Conservation (phyloP, 2,888 invertebrate genomes). For the Unio pictorum region DNA sequence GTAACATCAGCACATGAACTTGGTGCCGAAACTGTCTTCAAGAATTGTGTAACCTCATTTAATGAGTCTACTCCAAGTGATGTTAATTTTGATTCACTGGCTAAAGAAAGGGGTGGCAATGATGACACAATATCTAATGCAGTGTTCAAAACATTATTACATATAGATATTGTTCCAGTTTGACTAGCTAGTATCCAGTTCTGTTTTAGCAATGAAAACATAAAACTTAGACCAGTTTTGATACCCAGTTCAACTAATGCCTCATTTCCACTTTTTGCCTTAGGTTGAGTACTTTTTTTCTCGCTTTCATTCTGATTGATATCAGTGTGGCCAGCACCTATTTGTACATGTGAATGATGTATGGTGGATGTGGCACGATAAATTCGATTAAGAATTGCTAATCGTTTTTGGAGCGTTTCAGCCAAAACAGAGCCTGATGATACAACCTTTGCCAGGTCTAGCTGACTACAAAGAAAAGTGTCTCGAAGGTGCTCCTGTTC, state of each 20-base stretch:
- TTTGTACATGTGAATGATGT: constrained; percentile 71
- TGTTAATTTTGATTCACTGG: constrained; percentile 77
- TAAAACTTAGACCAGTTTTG: constrained; percentile 76
- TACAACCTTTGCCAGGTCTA: constrained; percentile 75
- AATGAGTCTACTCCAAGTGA: constrained; percentile 72
- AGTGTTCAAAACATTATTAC: constrained; percentile 77
- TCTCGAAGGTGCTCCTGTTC: constrained; percentile 76
- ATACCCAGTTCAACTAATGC: constrained; percentile 78
- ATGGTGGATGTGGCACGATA: constrained; percentile 76
- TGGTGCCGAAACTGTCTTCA: constrained; percentile 75
- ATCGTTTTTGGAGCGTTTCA: constrained; percentile 74
- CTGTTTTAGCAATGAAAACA: constrained; percentile 77
- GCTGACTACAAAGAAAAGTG: constrained; percentile 74
- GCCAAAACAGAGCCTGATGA: constrained; percentile 77
- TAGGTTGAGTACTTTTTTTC: constrained; percentile 18
- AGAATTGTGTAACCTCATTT: constrained; percentile 73
- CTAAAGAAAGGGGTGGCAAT: constrained; percentile 77
- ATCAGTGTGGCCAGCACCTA: background rate
- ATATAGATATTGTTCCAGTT: constrained; percentile 72
- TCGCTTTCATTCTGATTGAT: constrained; percentile 2
- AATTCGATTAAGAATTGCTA: constrained; percentile 76
- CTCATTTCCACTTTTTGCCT: constrained; percentile 64
- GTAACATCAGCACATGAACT: constrained; percentile 74
- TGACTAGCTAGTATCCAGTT: constrained; percentile 73
- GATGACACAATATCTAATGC: constrained; percentile 75